Base-by-base conservation (phyloP, 2,113 vertebrate species). In the Chamaea fasciata region DNA sequence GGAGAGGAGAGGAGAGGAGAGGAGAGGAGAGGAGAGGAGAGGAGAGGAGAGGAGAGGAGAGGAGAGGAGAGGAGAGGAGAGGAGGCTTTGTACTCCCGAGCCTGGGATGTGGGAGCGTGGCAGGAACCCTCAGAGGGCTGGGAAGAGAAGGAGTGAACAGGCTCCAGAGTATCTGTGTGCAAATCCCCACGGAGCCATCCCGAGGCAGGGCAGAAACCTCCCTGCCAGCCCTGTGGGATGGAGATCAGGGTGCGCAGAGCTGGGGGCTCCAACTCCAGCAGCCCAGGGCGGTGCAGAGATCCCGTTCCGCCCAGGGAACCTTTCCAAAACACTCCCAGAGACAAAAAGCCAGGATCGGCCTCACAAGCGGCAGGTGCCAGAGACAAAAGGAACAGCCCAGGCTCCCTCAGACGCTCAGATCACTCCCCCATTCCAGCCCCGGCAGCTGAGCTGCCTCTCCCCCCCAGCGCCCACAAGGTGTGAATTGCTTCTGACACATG, bases 401-500 rank as follows among this genome's bases (percentile, higher is more conserved):
- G n/a, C n/a, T n/a, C n/a, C n/a, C n/a, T n/a, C n/a, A n/a, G n/a
- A n/a, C n/a, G n/a, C n/a, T n/a, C n/a, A n/a, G n/a, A n/a, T 10
- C 7, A 4, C 52, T 31, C 73, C n/a, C n/a, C n/a, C n/a, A n/a
- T n/a, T 55, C 3, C 79, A 70, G 78, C 37, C 52, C 20, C 18
- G 41, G 41, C 47, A 26, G 77, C 68, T 68, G 44, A 81, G 79
- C 92, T 80, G 62, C 63, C 47, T 56, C 56, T 13, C 47, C 23
- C 47, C 68, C 75, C 59, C 83, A 55, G 73, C 71, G 42, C 46
- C 4, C 6, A 33, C 76, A 75, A 33, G 89, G 33, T 14, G 30
- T 28, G 86, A 95, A 92, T 37, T 86, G 79, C 57, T 92, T 53
- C 35, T 94, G 88, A 90, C 90, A 94, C 79, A n/a, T 4, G 76